Evolutionary conservation across 2,797 vertebrate species (phyloP), one percentile per base, ranked within the genome.

Genomic region (Tauraco hartlaubi): DNA sequence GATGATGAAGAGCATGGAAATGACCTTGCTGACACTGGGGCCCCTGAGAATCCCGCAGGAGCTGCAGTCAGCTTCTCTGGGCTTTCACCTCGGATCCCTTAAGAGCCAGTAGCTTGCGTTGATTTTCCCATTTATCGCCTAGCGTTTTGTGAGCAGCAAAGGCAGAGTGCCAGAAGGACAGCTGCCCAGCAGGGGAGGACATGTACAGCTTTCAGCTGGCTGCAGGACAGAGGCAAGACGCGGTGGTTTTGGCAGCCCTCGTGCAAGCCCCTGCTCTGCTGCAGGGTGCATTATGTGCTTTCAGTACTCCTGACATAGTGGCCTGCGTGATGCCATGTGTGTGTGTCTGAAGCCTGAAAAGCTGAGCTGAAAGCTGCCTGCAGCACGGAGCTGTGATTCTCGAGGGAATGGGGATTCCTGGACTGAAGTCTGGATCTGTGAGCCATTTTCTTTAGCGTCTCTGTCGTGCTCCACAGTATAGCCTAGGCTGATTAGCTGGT

Each of bases 161-260:
- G 92, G 91, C 94, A 88, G 88, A 56, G 68, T 67, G 76, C 90
- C 96, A 91, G 84, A 58, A 91, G 63, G 78, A 80, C 74, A 91
- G 89, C 91, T 92, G 81, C 92, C 89, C 72, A 29, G 4, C 0
- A 3, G 26, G 16, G 76, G 66, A 79, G 68, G 59, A 79, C 73
- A 7, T 51, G 59, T 25, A 35, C 55, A 81, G 67, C 87, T 94
- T 93, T 86, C 62, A 52, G 18, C 72, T 81, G 73, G 11, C 89
- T 78, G 54, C 64, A 78, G 68, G 82, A 93, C 82, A 90, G 91
- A 77, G 76, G 66, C 78, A 88, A 80, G 75, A 35, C 95, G 69
- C 14, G 5, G 19, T 90, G 68, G 29, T 86, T 96, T 95, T 96
- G 91, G 91, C 95, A 95, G 80, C 76, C 71, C 66, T 85, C 1